Conservation (phyloP, 2,797 vertebrate genomes). For the Cyprinella venusta region DNA sequence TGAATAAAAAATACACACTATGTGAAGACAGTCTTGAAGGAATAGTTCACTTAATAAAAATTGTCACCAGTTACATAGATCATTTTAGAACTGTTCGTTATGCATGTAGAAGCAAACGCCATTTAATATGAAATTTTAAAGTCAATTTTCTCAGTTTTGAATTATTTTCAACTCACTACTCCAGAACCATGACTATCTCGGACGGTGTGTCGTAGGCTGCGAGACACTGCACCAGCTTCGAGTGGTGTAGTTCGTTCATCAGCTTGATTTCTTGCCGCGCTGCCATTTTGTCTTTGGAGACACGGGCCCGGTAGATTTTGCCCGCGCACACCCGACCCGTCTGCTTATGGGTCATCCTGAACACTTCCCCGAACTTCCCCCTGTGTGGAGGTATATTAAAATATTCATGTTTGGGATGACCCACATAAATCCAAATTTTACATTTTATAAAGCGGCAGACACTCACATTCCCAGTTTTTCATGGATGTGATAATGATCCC, state of each 20-base stretch:
- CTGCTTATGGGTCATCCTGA: constrained; percentile 80
- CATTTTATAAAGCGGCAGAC: background rate
- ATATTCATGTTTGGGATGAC: background rate
- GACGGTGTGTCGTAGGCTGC: constrained; percentile 79
- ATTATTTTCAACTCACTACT: constrained; percentile 83
- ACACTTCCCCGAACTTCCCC: constrained; percentile 86
- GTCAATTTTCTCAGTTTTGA: too few relatives aligned
- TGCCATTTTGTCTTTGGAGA: constrained; percentile 71
- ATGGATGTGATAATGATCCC: constrained; percentile 77
- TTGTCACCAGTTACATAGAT: too few relatives aligned
- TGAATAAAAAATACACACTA: too few relatives aligned
- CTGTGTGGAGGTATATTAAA: constrained; percentile 62
- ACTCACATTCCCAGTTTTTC: constrained; percentile 89
- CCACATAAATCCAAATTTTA: background rate
- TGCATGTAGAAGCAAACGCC: background rate
- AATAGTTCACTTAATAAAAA: too few relatives aligned
- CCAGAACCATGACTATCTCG: constrained; percentile 85
- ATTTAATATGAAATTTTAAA: background rate
- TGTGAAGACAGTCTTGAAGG: too few relatives aligned
- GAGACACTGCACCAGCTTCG: constrained; percentile 83
- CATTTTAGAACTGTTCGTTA: background rate
- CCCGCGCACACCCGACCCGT: constrained; percentile 78
- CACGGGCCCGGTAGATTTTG: constrained; percentile 81
- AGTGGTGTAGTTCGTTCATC: constrained; percentile 86
- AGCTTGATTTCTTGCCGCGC: constrained; percentile 82